Evolutionary conservation across 2,888 invertebrate species (phyloP), one percentile per base, ranked within the genome.

Genomic region (Pinctada fucata): DNA sequence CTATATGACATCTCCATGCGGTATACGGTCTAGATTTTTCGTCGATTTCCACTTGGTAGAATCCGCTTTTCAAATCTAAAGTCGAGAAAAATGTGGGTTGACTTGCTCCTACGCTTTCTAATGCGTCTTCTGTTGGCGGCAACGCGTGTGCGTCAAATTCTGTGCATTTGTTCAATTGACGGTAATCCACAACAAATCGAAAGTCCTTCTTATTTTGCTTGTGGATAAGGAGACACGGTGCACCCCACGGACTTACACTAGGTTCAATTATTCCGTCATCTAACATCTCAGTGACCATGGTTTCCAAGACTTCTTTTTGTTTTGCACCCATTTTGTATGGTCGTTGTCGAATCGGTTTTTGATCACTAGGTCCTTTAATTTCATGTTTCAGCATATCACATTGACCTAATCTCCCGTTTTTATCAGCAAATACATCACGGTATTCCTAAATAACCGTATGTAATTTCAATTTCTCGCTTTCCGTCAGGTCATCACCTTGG

Each of bases 1-100:
- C 72, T 8, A 64, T 3, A 72, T 72, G 72, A 64, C 72, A 72
- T 64, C 72, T 4, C 65, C 72, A 72, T n/a, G 72, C 72, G 8
- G 65, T 72, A 45, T 58, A 63, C 2, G 72, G 72, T 47, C 63
- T 45, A 13, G 64, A 72, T 48, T 72, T 50, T 50, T 5, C 16
- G 13, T 70, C 13, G 5, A 70, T 70, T 50, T 50, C 13, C 3
- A 45, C 8, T 45, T 72, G 72, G 58, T 58, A 72, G 58, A 72
- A 72, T 16, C 72, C 72, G 10, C 58, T 16, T 4, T 47, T 13
- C 3, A 70, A 13, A 47, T 70, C 70, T 50, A 70, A 16, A 13
- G 13, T 13, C 6, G 45, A 47, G 49, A 72, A 72, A 58, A 16
- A 58, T 58, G n/a, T 58, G 6, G 72, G 72, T 51, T n/a, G 58